Percentiles rank a stretch among this genome's conserved stretches.
phyloP scores from a whole-genome alignment of 2,888 invertebrate species.

The Troides helena region DNA sequence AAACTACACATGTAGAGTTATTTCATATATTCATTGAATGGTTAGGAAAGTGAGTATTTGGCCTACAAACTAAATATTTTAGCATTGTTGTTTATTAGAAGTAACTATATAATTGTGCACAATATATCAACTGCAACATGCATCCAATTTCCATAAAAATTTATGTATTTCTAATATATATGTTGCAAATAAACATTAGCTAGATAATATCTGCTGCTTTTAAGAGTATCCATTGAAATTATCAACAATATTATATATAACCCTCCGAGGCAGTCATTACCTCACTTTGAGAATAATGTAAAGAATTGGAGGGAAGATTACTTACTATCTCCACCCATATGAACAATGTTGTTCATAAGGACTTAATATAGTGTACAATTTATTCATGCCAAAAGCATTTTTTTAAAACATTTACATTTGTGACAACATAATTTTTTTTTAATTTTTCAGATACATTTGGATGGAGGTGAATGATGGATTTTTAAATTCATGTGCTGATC shows the following conservation, averaged over 20 bases:
- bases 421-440: constrained; percentile 28
- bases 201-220: not conserved
- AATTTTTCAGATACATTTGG: constrained; percentile 66
- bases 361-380: constrained; percentile 61
- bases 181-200: not conserved
- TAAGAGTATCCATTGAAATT: not conserved
- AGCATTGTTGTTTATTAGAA: too few relatives aligned
- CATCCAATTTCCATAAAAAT: not conserved
- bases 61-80: too few relatives aligned
- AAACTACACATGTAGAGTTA: too few relatives aligned
- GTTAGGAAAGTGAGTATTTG: too few relatives aligned
- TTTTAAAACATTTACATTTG: not conserved
- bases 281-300: constrained; percentile 58
- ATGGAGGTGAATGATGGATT: constrained; percentile 42
- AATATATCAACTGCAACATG: too few relatives aligned
- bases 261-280: constrained; percentile 73
- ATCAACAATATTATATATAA: constrained; percentile 21
- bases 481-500: constrained; percentile 40
- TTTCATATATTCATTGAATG: too few relatives aligned
- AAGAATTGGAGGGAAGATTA: constrained; percentile 72
- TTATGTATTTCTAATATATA: not conserved
- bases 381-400: not conserved
- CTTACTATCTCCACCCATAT: constrained; percentile 66
- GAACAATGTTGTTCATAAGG: constrained; percentile 45
- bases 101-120: too few relatives aligned